These are phyloP conservation scores for Gorilla gorilla DNA, from an alignment of 2,113 vertebrate species.

Conservation along the genomic window DNA sequence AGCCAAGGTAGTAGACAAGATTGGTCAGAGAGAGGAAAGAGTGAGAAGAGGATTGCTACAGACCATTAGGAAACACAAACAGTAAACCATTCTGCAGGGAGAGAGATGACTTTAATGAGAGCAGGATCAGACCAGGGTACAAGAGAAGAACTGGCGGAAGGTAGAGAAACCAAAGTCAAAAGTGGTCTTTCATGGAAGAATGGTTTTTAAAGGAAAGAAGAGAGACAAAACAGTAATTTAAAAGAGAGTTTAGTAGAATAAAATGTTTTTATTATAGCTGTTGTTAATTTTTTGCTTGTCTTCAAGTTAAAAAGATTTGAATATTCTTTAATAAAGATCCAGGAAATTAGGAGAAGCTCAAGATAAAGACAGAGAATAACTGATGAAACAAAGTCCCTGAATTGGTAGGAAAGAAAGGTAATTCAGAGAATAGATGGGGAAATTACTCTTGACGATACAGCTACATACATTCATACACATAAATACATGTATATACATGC, in stretches of 20 bases:
- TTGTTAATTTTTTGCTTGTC: background rate
- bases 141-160: background rate
- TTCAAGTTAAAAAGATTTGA: background rate
- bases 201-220: background rate
- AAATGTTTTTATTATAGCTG: background rate
- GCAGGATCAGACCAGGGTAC: background rate
- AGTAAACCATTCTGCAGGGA: background rate
- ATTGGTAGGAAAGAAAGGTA: background rate
- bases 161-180: background rate
- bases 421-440: background rate
- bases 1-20: background rate
- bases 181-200: background rate
- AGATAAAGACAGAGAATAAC: background rate
- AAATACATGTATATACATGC: background rate
- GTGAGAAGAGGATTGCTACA: background rate
- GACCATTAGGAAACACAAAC: background rate
- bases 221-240: background rate
- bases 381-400: background rate
- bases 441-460: slow-evolving; percentile 2
- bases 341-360: background rate
- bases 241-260: background rate
- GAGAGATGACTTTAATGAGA: background rate
- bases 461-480: background rate
- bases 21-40: background rate
- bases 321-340: background rate